phyloP scores from a whole-genome alignment of 2,797 vertebrate genomes.

The Hyperoplus immaculatus region DNA sequence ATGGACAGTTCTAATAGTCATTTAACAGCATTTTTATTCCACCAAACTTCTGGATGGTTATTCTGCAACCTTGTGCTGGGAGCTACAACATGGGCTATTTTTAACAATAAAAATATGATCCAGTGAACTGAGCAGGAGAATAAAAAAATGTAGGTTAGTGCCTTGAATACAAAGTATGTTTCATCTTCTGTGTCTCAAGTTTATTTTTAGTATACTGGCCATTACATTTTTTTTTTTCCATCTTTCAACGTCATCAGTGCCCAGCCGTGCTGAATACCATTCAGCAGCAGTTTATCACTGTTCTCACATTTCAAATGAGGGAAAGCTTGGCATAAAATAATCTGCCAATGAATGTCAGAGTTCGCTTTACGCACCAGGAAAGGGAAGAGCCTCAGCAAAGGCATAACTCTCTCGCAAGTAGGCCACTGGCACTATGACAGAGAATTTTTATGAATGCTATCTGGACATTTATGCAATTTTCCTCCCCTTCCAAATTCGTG shows the following conservation, averaged over 20 bases:
- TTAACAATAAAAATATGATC: conserved; percentile 67
- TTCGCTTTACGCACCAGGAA: conserved; percentile 29
- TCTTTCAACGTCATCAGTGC: conserved; percentile 22
- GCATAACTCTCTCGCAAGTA: conserved; percentile 63
- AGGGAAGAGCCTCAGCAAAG: conserved; percentile 42
- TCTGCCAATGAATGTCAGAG: conserved; percentile 54
- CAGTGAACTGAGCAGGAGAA: conserved; percentile 38
- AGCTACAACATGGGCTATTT: conserved; percentile 67
- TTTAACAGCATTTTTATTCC: conserved; percentile 41
- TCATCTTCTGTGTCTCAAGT: conserved; percentile 37
- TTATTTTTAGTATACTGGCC: conserved; percentile 23
- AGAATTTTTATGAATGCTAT: conserved; percentile 64
- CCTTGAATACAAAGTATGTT: conserved; percentile 62
- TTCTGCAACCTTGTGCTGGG: conserved; percentile 38
- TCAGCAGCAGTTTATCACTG: conserved; percentile 55
- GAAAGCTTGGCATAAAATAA: conserved; percentile 50
- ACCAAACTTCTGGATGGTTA: conserved; percentile 42
- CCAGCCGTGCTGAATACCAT: conserved; percentile 21
- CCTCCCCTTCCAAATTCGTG: conserved; percentile 44
- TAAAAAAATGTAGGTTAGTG: conserved; percentile 52
- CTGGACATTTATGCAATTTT: conserved; percentile 64
- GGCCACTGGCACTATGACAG: conserved; percentile 44
- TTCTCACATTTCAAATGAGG: conserved; percentile 57
- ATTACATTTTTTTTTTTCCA: conserved; percentile 2
- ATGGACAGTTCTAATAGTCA: conserved; percentile 28